These are phyloP conservation scores for Drosophila tani DNA, from an alignment of 1,140 invertebrate genomes.

Conservation along the genomic window DNA sequence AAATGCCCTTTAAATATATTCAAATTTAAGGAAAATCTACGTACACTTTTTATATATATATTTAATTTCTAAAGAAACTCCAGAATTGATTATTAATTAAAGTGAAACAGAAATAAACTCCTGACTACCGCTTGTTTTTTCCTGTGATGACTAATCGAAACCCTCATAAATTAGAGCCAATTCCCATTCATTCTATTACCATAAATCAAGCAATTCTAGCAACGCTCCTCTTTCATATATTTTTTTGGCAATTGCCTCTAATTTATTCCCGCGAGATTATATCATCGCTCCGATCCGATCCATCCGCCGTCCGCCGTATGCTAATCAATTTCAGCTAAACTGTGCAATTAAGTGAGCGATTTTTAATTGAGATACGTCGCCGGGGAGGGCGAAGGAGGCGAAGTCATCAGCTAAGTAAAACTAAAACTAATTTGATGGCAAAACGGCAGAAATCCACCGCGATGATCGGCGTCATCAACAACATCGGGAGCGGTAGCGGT, in stretches of 20 bases:
- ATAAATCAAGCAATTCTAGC: constrained; percentile 38
- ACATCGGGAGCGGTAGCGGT: background rate
- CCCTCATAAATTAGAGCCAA: constrained; percentile 9
- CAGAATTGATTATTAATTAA: background rate
- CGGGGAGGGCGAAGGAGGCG: background rate
- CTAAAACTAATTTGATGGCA: constrained; percentile 34
- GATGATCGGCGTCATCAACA: constrained; percentile 12
- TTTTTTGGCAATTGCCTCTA: constrained; percentile 29
- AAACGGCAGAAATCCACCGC: constrained; percentile 13
- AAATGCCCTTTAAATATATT: background rate
- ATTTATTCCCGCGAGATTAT: constrained; percentile 32
- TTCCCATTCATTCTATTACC: constrained; percentile 9
- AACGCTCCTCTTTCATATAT: background rate
- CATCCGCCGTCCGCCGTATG: constrained; percentile 3
- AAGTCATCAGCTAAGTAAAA: constrained; percentile 38
- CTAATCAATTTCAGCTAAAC: constrained; percentile 54
- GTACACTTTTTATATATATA: too few relatives aligned
- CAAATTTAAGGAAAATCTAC: too few relatives aligned
- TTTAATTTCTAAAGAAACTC: too few relatives aligned
- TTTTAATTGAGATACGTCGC: constrained; percentile 42
- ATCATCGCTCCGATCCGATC: constrained; percentile 27
- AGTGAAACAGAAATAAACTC: background rate
- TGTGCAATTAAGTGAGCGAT: constrained; percentile 41
- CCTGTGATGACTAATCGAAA: constrained; percentile 11
- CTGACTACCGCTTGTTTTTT: background rate